Evolutionary conservation across 1,140 invertebrate genomes (phyloP), one percentile per base, ranked within the genome.

Genomic region (Radopholus similis): DNA sequence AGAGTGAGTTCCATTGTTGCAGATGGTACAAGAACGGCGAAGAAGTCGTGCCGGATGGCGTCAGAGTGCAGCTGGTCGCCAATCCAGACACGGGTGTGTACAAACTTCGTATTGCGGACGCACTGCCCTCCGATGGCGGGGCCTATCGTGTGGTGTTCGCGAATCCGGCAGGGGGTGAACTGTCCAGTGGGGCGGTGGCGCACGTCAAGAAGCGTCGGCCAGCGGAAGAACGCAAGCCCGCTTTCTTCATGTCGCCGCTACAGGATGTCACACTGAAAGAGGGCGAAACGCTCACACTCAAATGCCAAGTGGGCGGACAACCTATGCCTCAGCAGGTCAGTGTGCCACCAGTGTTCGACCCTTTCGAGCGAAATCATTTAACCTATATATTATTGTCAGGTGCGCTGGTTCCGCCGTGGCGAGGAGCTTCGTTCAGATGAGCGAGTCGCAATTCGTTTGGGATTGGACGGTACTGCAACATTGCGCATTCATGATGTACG

Each of bases 401-500:
- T 71, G 4, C 40, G 37, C 13, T 75, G 73, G 73, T 75, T 58
- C 49, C 26, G 64, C 1, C 68, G 74, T 37, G 76, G 75, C 4
- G 56, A 69, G 32, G 71, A 73, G 35, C 59, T 81, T 13, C 55
- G 67, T 34, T 78, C 80, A 23, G 66, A 73, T 49, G 59, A 81
- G 49, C 62, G 78, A 23, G 72, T 81, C 38, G 62, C 74, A 21
- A 90, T 92, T 84, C 90, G 93, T 71, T 87, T 88, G 60, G 92
- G 93, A 82, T 87, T 86, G 1, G 89, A 89, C 23, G 90, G 90
- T 26, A 86, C 93, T 5, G 83, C 94, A 4, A 86, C 91, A 8
- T 85, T 95, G 0, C 88, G 87, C 37, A 82, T 86, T 26, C 74
- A 87, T 28, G 87, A 89, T 67, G 21, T 62, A 87, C 90, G 1